These are phyloP conservation scores for Ashinkailepas kermadecensis DNA, from an alignment of 2,888 invertebrate genomes.

Conservation along the genomic window DNA sequence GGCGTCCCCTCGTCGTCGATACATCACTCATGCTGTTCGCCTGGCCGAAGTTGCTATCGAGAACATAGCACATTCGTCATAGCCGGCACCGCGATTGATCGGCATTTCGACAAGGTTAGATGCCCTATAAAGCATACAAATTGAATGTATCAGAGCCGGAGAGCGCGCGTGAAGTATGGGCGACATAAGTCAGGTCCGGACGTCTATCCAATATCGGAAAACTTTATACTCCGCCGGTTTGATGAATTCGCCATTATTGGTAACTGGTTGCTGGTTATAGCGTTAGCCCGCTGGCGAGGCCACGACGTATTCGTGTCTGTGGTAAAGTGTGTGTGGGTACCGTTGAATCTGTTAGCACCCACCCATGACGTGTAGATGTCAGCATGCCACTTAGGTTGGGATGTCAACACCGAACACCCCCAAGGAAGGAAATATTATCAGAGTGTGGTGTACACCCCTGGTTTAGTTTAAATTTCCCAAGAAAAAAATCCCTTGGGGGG, in stretches of 20 bases:
- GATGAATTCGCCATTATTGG: background rate
- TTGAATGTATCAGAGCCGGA: background rate
- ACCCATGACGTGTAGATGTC: too few species aligned
- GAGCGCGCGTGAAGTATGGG: background rate
- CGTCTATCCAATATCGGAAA: background rate
- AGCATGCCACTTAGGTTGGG: too few species aligned
- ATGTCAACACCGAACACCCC: too few species aligned
- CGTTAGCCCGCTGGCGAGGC: too few species aligned
- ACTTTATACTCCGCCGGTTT: background rate
- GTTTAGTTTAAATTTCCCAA: too few species aligned
- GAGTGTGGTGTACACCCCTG: too few species aligned
- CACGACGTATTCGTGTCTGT: too few species aligned
- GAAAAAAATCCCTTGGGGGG: too few species aligned
- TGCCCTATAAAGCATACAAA: constrained; percentile 7
- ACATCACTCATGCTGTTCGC: too few species aligned
- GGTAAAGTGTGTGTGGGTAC: too few species aligned
- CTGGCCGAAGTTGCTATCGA: background rate
- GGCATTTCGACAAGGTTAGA: background rate
- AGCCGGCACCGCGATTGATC: background rate
- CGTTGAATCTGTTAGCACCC: too few species aligned
- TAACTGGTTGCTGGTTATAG: background rate
- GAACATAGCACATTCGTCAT: background rate
- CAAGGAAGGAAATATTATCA: too few species aligned
- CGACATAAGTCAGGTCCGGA: background rate
- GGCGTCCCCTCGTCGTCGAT: background rate